Evolutionary conservation across 1,140 invertebrate genomes (phyloP), one percentile per base, ranked within the genome.

Genomic region (Halotydeus destructor): DNA sequence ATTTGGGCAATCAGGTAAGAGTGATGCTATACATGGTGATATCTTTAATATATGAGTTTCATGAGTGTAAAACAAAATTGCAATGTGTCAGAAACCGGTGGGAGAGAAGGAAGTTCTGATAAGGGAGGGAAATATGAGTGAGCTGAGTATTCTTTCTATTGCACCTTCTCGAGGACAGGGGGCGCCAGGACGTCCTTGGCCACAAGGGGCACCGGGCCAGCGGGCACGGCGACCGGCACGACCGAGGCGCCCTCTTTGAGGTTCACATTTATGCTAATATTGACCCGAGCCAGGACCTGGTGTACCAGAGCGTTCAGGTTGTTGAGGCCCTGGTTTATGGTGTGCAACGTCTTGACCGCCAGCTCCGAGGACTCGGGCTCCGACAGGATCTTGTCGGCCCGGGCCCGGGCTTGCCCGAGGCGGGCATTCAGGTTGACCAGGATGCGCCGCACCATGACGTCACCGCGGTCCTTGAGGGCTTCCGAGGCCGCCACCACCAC

Each of bases 241-340:
- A n/a, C n/a, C n/a, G n/a, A n/a, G n/a, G 16, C 34, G 45, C 38
- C 31, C 48, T 23, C 40, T 41, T 38, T 32, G 9, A 45, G 14
- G 14, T 45, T 33, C 3, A 44, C 35, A 23, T 48, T 49, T 12
- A 43, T 41, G 28, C 38, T 22, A 16, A 48, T 22, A 24, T 49
- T 45, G 8, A 49, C 23, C 28, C 47, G 38, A 18, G 22, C 32
- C 11, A 49, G 32, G 8, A 48, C 6, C 3, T 36, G 25, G 4
- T 45, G 38, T 3, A 43, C 24, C 9, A 48, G 36, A 6, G 16
- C 16, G 19, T 37, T 32, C 3, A 49, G 22, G 14, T 30, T 16
- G 32, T 37, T 49, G 12, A 49, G 31, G 21, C 45, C 45, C n/a
- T 37, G 12, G 35, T 49, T 49, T 8, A 49, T 47, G 3, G 33